phyloP scores from a whole-genome alignment of 1,140 invertebrate genomes.

The Arctopsyche grandis region DNA sequence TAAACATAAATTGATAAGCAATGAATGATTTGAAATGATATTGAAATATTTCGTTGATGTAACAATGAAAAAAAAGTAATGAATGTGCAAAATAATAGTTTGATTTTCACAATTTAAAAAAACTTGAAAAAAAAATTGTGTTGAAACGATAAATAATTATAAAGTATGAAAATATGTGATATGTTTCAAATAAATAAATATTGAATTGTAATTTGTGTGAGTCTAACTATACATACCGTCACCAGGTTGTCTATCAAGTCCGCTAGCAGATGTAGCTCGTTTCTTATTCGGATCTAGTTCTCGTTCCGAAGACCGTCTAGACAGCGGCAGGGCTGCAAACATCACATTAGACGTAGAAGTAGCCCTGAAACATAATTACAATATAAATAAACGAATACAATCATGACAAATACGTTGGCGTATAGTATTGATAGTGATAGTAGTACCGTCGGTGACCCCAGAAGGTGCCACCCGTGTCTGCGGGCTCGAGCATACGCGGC shows the following conservation, averaged over 20 bases:
- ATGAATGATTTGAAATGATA: too few relatives aligned
- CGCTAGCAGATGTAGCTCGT: slow-evolving; percentile 79
- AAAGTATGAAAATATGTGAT: too few relatives aligned
- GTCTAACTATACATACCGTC: slow-evolving; percentile 54
- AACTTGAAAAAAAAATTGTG: too few relatives aligned
- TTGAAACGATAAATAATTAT: too few relatives aligned
- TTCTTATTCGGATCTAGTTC: slow-evolving; percentile 82
- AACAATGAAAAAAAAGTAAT: not conserved
- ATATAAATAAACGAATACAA: not conserved
- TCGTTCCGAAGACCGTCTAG: slow-evolving; percentile 82
- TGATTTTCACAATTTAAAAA: too few relatives aligned
- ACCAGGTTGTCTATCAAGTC: slow-evolving; percentile 76
- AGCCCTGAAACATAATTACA: slow-evolving; percentile 68
- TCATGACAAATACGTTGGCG: not conserved
- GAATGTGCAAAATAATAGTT: not conserved
- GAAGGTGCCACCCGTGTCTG: slow-evolving; percentile 80
- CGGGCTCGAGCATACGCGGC: slow-evolving; percentile 84
- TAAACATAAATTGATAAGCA: too few relatives aligned
- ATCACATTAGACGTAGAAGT: slow-evolving; percentile 89
- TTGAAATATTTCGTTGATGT: not conserved
- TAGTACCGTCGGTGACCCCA: slow-evolving; percentile 79
- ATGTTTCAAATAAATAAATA: too few relatives aligned
- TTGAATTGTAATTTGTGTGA: too few relatives aligned
- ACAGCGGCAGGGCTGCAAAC: slow-evolving; percentile 77
- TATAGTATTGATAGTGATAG: not conserved